Percentiles rank a stretch among this genome's conserved stretches.
Conservation (phyloP, 1,140 invertebrate genomes). For the Heliconius hermathena region DNA sequence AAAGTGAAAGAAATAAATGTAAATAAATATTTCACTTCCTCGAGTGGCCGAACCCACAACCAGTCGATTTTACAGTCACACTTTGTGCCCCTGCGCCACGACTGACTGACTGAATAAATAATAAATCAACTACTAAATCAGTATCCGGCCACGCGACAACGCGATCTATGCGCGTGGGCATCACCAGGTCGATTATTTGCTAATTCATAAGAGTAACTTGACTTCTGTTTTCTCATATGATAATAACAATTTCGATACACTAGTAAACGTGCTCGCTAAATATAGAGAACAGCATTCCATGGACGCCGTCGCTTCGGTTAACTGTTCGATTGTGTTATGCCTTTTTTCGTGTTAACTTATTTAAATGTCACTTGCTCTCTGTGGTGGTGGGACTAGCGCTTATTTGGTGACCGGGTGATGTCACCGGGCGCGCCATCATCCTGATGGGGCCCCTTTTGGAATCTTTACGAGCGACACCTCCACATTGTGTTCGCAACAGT, state of each 20-base stretch:
- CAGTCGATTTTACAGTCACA: too few species aligned
- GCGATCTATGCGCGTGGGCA: conserved; percentile 59
- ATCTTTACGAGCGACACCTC: conserved; percentile 76
- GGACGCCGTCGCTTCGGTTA: conserved; percentile 52
- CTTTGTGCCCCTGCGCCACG: too few species aligned
- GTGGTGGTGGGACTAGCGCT: conserved; percentile 37
- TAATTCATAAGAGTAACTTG: conserved; percentile 70
- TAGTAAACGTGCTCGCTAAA: conserved; percentile 68
- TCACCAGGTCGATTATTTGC: conserved; percentile 70
- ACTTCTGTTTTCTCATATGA: conserved; percentile 70
- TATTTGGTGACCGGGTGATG: conserved; percentile 68
- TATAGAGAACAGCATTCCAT: conserved; percentile 65
- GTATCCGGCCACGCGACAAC: conserved; percentile 8
- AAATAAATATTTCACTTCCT: too few species aligned
- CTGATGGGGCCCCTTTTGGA: conserved; percentile 66
- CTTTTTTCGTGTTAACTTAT: conserved; percentile 59
- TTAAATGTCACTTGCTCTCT: conserved; percentile 59
- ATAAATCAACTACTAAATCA: conserved; percentile 36
- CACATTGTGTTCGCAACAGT: conserved; percentile 68
- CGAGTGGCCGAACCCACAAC: too few species aligned
- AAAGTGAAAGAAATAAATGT: too few species aligned
- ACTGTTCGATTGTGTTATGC: conserved; percentile 56
- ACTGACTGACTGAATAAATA: not conserved
- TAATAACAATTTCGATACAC: conserved; percentile 70
- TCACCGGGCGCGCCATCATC: conserved; percentile 63